Percentiles rank a stretch among this genome's conserved stretches.
These are phyloP conservation scores for Cavia aperea DNA, from an alignment of 2,113 vertebrate species.

Conservation along the genomic window DNA sequence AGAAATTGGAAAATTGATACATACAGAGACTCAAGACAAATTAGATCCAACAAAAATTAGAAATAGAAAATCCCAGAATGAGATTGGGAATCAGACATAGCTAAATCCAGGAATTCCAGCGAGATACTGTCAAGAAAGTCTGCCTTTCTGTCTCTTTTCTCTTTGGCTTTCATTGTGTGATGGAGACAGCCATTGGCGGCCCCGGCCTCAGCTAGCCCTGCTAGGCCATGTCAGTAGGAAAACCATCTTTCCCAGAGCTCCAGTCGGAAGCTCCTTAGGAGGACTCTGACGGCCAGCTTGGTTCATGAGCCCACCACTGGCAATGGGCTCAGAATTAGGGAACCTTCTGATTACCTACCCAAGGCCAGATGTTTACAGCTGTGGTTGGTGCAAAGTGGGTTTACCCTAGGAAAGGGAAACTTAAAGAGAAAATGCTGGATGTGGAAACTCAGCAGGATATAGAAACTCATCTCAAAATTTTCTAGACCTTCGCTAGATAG, in stretches of 20 bases:
- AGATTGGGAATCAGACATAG: neutral
- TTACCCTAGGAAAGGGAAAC: neutral
- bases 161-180: neutral
- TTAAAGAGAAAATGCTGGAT: neutral
- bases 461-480: neutral
- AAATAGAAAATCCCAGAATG: neutral
- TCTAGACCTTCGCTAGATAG: neutral
- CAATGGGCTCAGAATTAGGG: neutral
- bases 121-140: neutral
- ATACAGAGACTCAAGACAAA: neutral
- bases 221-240: neutral
- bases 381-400: neutral
- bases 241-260: neutral
- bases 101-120: neutral
- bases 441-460: neutral
- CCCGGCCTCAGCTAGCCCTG: neutral
- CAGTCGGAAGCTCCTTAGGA: neutral
- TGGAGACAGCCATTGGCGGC: neutral
- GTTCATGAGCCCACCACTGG: neutral
- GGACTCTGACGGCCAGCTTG: neutral
- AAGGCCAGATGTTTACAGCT: neutral
- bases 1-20: neutral
- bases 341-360: neutral
- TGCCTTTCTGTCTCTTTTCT: neutral
- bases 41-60: neutral